phyloP scores from a whole-genome alignment of 35 echinoderm and acorn worm genomes.

The Apostichopus japonicus region DNA sequence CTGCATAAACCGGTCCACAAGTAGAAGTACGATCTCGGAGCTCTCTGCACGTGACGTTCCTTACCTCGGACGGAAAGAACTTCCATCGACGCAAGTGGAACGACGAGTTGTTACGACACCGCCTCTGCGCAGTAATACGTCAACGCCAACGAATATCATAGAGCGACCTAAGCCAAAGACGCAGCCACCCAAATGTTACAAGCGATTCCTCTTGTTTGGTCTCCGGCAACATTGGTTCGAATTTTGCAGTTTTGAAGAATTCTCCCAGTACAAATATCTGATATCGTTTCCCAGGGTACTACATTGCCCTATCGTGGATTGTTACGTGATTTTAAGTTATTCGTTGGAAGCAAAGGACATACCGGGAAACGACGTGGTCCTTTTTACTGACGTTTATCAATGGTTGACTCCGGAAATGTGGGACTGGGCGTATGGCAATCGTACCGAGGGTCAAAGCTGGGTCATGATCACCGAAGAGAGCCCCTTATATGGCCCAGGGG shows the following conservation, averaged over 20 bases:
- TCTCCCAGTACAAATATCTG: constrained; percentile 31
- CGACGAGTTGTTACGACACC: not conserved
- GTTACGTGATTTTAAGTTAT: not conserved
- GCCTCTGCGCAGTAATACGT: not conserved
- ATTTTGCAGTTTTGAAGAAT: constrained; percentile 30
- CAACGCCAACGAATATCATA: not conserved
- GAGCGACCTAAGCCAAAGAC: not conserved
- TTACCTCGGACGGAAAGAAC: too few species aligned
- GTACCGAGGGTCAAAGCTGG: constrained; percentile 23
- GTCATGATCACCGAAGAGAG: constrained; percentile 49
- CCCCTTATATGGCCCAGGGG: constrained; percentile 32
- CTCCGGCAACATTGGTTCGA: constrained; percentile 26
- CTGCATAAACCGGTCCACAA: not conserved
- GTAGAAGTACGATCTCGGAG: not conserved
- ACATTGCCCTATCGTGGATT: not conserved
- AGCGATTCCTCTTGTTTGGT: not conserved
- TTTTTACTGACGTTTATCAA: constrained; percentile 27
- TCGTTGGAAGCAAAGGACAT: constrained; percentile 17
- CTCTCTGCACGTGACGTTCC: not conserved
- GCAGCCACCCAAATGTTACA: not conserved
- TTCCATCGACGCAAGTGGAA: not conserved
- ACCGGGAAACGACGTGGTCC: not conserved
- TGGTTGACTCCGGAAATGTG: constrained; percentile 34
- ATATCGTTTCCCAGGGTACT: not conserved
- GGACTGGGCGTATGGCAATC: constrained; percentile 32